Base-by-base conservation (phyloP, 2,797 vertebrate species). In the Sebastes taczanowskii region DNA sequence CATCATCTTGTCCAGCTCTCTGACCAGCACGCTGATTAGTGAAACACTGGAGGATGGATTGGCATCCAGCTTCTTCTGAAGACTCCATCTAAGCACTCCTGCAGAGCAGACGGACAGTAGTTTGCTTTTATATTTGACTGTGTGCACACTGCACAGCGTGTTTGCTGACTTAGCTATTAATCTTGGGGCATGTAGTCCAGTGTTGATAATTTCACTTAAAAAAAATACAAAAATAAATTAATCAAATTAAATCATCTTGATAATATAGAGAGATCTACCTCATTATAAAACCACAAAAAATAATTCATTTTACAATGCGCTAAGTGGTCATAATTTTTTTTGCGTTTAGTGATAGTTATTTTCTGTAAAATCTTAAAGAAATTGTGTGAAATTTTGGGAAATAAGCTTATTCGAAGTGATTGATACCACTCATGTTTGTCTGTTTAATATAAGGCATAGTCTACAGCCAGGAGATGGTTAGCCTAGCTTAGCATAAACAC, bases 1-100 rank as follows among this genome's bases (percentile, higher is more conserved):
- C 0, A 67, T 23, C 38, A 49, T 25, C 95, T 95, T 95, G 71
- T 97, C 96, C 82, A 98, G 92, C 78, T 97, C 96, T 88, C 94
- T 95, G 79, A 98, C 92, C 66, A 98, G 91, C 71, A 96, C 93
- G 11, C 70, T 92, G 77, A 97, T 85, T 86, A 97, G 71, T 14
- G 91, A 56, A 0, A 91, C 74, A 61, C 94, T 94, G 78, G 88
- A 93, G 4, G 91, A 84, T 0, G 96, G 97, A 63, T 96, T 94
- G 23, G 93, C 88, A 38, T 97, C 95, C 0, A 96, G 88, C 78
- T 94, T 97, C 93, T 96, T 97, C 58, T 97, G 96, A 58, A 98
- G 86, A 11, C 94, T 97, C 97, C 97, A 97, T 56, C 96, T 92
- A 84, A 97, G 88, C 95, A 96, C 95, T 42, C 97, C 97, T 98